These are phyloP conservation scores for Antigone vipio DNA, from an alignment of 2,113 vertebrate species.

Conservation along the genomic window DNA sequence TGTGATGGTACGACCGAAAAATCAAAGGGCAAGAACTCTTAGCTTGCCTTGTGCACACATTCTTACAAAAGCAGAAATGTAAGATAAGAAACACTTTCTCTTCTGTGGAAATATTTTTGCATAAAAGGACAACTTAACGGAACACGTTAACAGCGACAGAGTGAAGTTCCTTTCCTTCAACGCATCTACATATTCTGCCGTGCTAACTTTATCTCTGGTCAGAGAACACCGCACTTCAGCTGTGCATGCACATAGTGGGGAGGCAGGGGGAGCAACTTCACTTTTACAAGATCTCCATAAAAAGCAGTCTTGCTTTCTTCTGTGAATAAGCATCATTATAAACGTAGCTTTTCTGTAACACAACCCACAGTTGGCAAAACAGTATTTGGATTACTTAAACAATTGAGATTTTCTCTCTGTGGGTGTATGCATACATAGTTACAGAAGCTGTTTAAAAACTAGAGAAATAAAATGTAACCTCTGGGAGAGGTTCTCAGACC, in stretches of 20 bases:
- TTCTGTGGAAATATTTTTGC: not conserved
- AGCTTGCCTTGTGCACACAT: not conserved
- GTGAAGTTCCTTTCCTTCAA: not conserved
- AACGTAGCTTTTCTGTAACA: not conserved
- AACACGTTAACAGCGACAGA: not conserved
- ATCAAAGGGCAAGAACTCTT: not conserved
- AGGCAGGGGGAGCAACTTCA: constrained; percentile 47
- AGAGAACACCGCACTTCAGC: not conserved
- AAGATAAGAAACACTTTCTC: not conserved
- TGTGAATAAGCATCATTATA: not conserved
- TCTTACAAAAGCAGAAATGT: not conserved
- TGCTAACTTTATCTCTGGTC: not conserved
- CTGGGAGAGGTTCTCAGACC: not conserved
- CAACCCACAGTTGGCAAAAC: constrained; percentile 23
- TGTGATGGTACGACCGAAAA: not conserved
- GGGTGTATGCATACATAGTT: not conserved
- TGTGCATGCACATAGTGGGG: not conserved
- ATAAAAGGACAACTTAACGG: not conserved
- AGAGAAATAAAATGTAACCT: not conserved
- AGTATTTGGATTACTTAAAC: constrained; percentile 16
- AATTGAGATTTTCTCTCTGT: constrained; percentile 5
- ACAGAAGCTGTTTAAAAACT: constrained; percentile 17
- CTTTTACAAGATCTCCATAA: not conserved
- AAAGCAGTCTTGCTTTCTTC: not conserved
- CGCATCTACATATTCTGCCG: not conserved